A percentile compares a stretch with the other conserved stretches of the same genome.
phyloP scores from a whole-genome alignment of 2,113 vertebrate genomes.

The Chroicocephalus ridibundus region DNA sequence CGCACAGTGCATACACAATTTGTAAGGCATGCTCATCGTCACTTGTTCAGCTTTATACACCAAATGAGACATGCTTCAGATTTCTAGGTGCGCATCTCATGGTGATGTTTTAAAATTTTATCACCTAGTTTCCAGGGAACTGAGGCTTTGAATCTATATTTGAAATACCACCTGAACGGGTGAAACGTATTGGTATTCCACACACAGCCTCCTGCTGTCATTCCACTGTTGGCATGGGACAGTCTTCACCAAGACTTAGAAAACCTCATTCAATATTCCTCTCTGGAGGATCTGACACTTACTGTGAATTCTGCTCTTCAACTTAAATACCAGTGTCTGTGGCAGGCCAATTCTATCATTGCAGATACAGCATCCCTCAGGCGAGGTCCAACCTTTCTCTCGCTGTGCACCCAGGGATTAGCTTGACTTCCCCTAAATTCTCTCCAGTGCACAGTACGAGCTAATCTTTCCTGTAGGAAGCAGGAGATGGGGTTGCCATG shows the following conservation, averaged over 20 bases:
- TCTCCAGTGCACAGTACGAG: slow-evolving; percentile 84
- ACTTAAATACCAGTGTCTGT: slow-evolving; percentile 81
- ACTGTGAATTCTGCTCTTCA: slow-evolving; percentile 82
- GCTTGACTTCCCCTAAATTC: slow-evolving; percentile 85
- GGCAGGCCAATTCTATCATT: slow-evolving; percentile 79
- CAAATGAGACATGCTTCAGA: slow-evolving; percentile 31
- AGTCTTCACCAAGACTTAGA: slow-evolving; percentile 73
- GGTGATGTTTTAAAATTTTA: slow-evolving; percentile 44
- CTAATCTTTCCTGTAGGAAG: slow-evolving; percentile 87
- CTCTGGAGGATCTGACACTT: slow-evolving; percentile 76
- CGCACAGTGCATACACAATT: slow-evolving; percentile 20
- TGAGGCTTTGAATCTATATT: slow-evolving; percentile 47
- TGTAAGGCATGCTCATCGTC: not conserved
- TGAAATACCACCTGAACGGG: slow-evolving; percentile 48
- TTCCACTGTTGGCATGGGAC: slow-evolving; percentile 73
- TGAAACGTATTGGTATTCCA: slow-evolving; percentile 54
- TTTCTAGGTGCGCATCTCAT: slow-evolving; percentile 38
- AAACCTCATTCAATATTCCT: slow-evolving; percentile 74
- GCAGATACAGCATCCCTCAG: slow-evolving; percentile 80
- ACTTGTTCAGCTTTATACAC: slow-evolving; percentile 38
- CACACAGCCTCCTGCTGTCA: slow-evolving; percentile 49
- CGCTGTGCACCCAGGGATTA: slow-evolving; percentile 84
- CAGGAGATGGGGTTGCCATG: slow-evolving; percentile 86
- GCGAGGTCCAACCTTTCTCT: slow-evolving; percentile 84
- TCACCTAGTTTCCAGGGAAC: slow-evolving; percentile 57